Evolutionary conservation across 2,113 vertebrate species (phyloP).

Genomic region (Thryonomys swinderianus): DNA sequence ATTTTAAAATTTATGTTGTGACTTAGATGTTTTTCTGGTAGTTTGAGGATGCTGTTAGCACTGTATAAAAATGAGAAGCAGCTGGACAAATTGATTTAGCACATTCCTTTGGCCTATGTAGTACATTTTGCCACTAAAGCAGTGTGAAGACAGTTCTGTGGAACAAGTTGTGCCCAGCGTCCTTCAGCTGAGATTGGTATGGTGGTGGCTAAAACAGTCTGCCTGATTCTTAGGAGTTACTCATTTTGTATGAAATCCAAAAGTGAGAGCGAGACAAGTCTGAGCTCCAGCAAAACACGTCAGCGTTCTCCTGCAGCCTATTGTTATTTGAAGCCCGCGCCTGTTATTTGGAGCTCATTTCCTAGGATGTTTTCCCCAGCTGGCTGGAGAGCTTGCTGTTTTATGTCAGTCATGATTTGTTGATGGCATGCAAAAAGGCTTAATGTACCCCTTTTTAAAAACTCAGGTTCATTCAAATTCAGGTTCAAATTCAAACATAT

Average conservation of each 20-base stretch:
- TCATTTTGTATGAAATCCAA: neutral
- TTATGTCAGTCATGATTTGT: neutral
- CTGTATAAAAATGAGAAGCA: neutral
- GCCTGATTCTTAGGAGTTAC: neutral
- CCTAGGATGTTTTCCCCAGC: neutral
- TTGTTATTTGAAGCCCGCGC: neutral
- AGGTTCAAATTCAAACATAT: neutral
- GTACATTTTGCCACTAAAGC: neutral
- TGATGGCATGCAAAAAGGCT: neutral
- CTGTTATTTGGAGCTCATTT: conserved; percentile 3
- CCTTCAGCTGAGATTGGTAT: neutral
- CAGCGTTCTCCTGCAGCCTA: accelerated
- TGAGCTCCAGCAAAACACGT: neutral
- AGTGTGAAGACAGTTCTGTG: neutral
- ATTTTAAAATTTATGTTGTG: neutral
- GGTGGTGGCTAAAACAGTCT: neutral
- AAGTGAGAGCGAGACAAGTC: neutral
- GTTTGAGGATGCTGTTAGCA: neutral
- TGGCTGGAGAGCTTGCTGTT: neutral
- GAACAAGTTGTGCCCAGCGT: accelerated
- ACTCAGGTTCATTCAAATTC: conserved; percentile 22
- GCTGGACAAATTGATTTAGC: neutral
- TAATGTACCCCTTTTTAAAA: neutral
- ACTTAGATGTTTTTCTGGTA: neutral
- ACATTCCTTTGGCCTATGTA: neutral